A percentile compares a stretch with the other conserved stretches of the same genome.
Evolutionary conservation across 2,797 vertebrate genomes (phyloP).

Genomic region (Pempheris klunzingeri): DNA sequence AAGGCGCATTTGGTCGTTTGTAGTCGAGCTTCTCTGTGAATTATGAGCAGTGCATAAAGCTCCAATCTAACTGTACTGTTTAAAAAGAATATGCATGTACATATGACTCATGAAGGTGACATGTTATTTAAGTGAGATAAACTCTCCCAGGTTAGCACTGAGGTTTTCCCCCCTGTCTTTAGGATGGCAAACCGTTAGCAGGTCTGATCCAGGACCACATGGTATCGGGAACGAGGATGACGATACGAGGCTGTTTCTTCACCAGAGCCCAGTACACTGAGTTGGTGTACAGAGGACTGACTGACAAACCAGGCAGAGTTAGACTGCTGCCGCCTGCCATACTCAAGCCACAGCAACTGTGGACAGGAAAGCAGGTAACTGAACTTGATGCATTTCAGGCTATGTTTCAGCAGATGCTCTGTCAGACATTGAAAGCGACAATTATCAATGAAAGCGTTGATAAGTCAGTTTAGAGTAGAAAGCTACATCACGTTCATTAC

Average conservation of each 20-base stretch:
- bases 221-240: conserved; percentile 96
- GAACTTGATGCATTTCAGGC: accelerated
- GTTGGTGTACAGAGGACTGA: conserved; percentile 94
- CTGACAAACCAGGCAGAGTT: conserved; percentile 91
- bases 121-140: too few relatives aligned
- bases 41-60: too few relatives aligned
- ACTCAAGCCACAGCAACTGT: conserved; percentile 89
- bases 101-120: too few relatives aligned
- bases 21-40: too few relatives aligned
- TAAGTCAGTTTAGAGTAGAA: neutral
- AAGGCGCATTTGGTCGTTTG: too few relatives aligned
- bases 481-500: too few relatives aligned
- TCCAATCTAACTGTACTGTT: too few relatives aligned
- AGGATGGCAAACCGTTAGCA: conserved; percentile 97
- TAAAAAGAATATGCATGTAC: too few relatives aligned
- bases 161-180: neutral
- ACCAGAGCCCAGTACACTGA: conserved; percentile 92
- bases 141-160: neutral
- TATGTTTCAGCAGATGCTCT: neutral
- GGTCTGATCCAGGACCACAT: conserved; percentile 99
- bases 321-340: conserved; percentile 90
- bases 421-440: too few relatives aligned
- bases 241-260: conserved; percentile 92
- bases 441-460: neutral
- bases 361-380: conserved; percentile 96